These are phyloP conservation scores for Pogonomyrmex californicus DNA, from an alignment of 1,140 invertebrate species.

Conservation along the genomic window DNA sequence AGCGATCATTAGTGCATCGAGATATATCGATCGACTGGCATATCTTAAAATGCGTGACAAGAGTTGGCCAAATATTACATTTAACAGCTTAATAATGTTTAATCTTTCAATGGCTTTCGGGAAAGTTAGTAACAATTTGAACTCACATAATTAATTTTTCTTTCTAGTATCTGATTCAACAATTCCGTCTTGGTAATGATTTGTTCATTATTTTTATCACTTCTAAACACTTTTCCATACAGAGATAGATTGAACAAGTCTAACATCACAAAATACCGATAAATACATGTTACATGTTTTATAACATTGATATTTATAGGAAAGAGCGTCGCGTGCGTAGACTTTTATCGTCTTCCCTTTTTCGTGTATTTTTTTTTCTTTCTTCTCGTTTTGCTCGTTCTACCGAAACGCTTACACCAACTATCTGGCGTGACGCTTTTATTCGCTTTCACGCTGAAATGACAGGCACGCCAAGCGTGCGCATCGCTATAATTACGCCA, in stretches of 20 bases:
- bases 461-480: slow-evolving; percentile 50
- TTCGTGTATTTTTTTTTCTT: slow-evolving; percentile 33
- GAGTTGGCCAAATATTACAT: not conserved
- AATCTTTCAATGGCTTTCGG: not conserved
- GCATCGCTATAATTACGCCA: slow-evolving; percentile 74
- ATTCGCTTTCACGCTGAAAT: slow-evolving; percentile 68
- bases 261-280: not conserved
- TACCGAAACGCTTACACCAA: slow-evolving; percentile 24
- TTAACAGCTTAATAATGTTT: not conserved
- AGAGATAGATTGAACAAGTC: not conserved
- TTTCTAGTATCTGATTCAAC: not conserved
- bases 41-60: not conserved
- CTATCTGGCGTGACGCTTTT: slow-evolving; percentile 42
- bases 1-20: slow-evolving; percentile 40
- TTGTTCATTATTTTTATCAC: slow-evolving; percentile 11
- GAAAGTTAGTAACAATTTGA: not conserved
- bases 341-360: slow-evolving; percentile 47
- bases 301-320: slow-evolving; percentile 65
- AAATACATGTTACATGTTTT: slow-evolving; percentile 57
- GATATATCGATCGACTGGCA: slow-evolving; percentile 4
- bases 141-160: not conserved
- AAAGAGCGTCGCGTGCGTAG: slow-evolving; percentile 47
- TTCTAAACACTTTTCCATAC: not conserved
- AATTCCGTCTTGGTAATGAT: too few species aligned
- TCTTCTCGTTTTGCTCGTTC: slow-evolving; percentile 30